Evolutionary conservation across 2,113 vertebrate species (phyloP).

Genomic region (Percina caprodes): DNA sequence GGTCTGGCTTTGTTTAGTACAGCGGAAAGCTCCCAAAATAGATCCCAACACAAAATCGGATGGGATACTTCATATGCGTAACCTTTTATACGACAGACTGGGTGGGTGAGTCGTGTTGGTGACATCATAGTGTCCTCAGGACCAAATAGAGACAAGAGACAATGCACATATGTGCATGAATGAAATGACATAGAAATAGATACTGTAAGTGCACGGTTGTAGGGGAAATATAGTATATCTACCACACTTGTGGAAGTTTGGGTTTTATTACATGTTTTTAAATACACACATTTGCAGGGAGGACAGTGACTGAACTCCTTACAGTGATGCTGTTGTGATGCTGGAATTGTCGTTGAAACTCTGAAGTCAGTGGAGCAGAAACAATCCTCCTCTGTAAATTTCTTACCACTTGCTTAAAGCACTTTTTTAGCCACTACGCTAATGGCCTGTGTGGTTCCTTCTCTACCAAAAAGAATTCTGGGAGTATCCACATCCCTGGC

Average conservation of each 20-base stretch:
- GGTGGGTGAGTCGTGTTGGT: not conserved
- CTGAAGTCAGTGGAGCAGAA: constrained; percentile 38
- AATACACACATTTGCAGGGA: not conserved
- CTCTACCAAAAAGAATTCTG: constrained; percentile 29
- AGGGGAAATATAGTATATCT: not conserved
- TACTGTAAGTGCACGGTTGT: not conserved
- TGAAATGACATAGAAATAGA: constrained; percentile 5
- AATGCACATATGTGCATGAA: constrained; percentile 28
- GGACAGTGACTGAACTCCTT: not conserved
- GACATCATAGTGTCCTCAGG: constrained; percentile 28
- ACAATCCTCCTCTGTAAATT: constrained; percentile 24
- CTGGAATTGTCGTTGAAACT: too few relatives aligned
- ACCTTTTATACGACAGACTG: constrained; percentile 40
- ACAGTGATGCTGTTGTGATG: constrained; percentile 12
- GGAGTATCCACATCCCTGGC: constrained; percentile 74
- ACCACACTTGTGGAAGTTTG: not conserved
- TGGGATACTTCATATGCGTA: constrained; percentile 43
- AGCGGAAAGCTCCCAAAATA: constrained; percentile 34
- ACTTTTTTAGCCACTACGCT: constrained; percentile 34
- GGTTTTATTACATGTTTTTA: not conserved
- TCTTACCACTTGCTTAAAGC: constrained; percentile 30
- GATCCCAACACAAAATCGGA: constrained; percentile 36
- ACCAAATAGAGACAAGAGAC: constrained; percentile 40
- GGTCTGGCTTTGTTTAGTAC: constrained; percentile 41
- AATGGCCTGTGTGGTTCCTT: constrained; percentile 36